Conservation (phyloP, 2,113 vertebrate genomes). For the cat (Felis catus) region F.catus_Fca126_mat1.0 CM031424.1:51278001-51278500, state of each 20-base stretch:
- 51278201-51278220: background rate
- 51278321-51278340: background rate
- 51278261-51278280: background rate
- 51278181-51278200: background rate
- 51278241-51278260: background rate
- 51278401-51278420: background rate
- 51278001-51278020: background rate
- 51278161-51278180: too few relatives aligned
- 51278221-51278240: background rate
- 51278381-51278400: background rate
- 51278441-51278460: background rate
- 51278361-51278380: background rate
- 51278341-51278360: background rate
- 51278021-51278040: background rate
- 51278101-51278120: background rate
- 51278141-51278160: background rate
- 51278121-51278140: background rate
- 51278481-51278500: background rate
- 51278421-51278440: background rate
- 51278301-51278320: background rate
- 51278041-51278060: background rate
- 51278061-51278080: background rate
- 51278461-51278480: background rate
- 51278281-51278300: background rate
- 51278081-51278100: background rate